Conservation (phyloP, 1,140 invertebrate genomes). For the Anastrepha obliqua region DNA sequence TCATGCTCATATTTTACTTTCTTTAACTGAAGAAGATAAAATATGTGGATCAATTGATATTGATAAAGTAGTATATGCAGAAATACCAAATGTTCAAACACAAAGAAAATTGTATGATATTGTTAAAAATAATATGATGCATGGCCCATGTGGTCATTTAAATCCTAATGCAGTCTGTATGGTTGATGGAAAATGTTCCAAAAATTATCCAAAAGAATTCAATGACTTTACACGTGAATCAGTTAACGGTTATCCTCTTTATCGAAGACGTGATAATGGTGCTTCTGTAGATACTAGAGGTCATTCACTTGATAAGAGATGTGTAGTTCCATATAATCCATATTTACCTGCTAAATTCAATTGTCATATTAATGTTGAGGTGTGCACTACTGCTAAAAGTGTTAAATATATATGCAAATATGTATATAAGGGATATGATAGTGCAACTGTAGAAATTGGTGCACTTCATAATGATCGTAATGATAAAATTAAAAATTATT, state of each 20-base stretch:
- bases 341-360: constrained; percentile 16
- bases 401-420: constrained; percentile 34
- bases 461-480: not conserved
- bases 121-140: not conserved
- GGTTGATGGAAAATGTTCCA: not conserved
- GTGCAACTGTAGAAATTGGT: not conserved
- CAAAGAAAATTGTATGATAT: not conserved
- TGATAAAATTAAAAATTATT: constrained; percentile 51
- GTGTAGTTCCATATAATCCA: constrained; percentile 41
- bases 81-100: not conserved
- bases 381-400: constrained; percentile 60
- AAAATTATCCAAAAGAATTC: constrained; percentile 18
- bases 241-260: constrained; percentile 22
- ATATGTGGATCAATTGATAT: constrained; percentile 1
- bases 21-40: not conserved
- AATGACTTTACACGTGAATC: not conserved
- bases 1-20: constrained; percentile 14
- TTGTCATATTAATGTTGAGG: constrained; percentile 33
- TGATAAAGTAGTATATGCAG: not conserved
- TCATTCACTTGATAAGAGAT: not conserved
- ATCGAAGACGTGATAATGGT: constrained; percentile 16
- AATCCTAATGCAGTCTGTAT: constrained; percentile 20
- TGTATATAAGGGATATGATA: constrained; percentile 10
- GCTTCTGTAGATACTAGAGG: not conserved
- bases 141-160: not conserved